Percentiles rank a stretch among this genome's conserved stretches.
Evolutionary conservation across 2,797 vertebrate species (phyloP).

Genomic region (Pangasius krempfi): DNA sequence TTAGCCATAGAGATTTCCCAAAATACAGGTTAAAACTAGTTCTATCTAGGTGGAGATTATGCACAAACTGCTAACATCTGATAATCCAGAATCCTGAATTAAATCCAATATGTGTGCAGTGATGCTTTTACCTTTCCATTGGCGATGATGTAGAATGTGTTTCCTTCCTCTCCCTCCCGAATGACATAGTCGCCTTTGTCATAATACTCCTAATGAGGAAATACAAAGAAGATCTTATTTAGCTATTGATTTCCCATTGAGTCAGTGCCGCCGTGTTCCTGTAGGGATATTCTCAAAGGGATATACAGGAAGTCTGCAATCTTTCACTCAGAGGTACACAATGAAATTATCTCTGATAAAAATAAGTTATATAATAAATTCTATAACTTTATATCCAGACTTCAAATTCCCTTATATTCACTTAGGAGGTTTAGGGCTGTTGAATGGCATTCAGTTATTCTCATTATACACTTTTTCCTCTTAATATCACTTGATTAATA

Average conservation of each 20-base stretch:
- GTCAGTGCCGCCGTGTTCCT: constrained; percentile 49
- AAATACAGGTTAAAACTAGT: background rate
- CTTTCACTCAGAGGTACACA: constrained; percentile 26
- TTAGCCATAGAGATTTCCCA: background rate
- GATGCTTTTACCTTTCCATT: constrained; percentile 85
- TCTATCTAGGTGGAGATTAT: background rate
- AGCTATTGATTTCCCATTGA: constrained; percentile 60
- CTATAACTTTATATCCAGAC: too few relatives aligned
- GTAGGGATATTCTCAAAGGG: constrained; percentile 46
- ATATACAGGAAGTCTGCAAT: constrained; percentile 44
- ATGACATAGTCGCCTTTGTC: constrained; percentile 89
- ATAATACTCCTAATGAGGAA: constrained; percentile 84
- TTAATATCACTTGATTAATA: background rate
- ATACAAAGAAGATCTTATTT: constrained; percentile 56
- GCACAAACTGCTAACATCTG: background rate
- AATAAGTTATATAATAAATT: background rate
- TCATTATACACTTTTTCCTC: background rate
- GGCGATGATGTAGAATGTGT: constrained; percentile 92
- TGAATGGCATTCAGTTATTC: background rate
- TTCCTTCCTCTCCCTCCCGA: constrained; percentile 90
- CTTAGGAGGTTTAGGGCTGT: background rate
- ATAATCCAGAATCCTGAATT: background rate
- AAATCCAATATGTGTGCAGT: background rate
- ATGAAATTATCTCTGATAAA: constrained; percentile 2
- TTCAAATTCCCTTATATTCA: background rate